Base-by-base conservation (phyloP, 2,113 vertebrate species). In the Murina feae region DNA sequence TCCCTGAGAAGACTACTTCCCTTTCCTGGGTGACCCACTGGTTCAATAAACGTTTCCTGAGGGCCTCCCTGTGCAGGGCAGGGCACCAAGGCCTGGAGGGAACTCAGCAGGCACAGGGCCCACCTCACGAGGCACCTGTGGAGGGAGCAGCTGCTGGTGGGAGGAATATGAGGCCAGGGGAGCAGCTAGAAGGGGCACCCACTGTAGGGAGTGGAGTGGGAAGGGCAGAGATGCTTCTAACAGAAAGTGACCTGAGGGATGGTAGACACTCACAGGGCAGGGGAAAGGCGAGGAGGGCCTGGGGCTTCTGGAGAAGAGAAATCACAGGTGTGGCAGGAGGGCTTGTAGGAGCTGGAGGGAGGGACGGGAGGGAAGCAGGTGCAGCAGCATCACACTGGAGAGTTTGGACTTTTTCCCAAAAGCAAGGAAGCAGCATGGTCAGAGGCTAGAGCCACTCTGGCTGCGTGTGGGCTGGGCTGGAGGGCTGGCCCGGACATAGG, bases 381-480 rank as follows among this genome's bases (percentile, higher is more conserved):
- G 80, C 75, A 30, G 63, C 8, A 63, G 21, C 10, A 5, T 53
- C 83, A 44, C 0, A 1, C 28, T 12, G 25, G 25, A 25, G 58
- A 66, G 60, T 49, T 18, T 49, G 58, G 51, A 14, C 69, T 79
- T 35, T 10, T 47, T 20, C 68, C 66, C 42, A 0, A 72, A 55
- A 37, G 30, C 35, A 23, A 55, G 47, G 14, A 7, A 63, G 25
- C 5, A 1, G 13, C 6, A 12, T 14, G 21, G 20, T 39, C 47
- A 32, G 60, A 30, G 42, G 25, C 63, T 51, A 78, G 42, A 86
- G 35, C 39, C 55, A 80, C 25, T 58, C 39, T n/a, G 39, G 65
- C 9, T 7, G 39, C 10, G 32, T 1, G 0, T 1, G 10, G 49
- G 21, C 30, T 30, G 5, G 20, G 2, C 5, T 9, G 5, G 53